Base-by-base conservation (phyloP, 92 coral and sea anemone genomes). In the Palythoa heliodiscus region DNA sequence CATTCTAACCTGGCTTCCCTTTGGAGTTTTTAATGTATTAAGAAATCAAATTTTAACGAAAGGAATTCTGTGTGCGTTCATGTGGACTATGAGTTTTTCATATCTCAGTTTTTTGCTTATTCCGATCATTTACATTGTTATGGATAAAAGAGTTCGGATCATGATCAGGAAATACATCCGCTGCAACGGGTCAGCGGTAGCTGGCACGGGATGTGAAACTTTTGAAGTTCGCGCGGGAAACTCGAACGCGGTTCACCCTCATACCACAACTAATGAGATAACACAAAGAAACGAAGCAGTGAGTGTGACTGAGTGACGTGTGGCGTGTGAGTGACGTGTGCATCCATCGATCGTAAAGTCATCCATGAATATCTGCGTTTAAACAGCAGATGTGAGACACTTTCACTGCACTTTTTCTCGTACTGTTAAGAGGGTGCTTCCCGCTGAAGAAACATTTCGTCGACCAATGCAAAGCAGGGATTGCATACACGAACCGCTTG, bases 401-500 rank as follows among this genome's bases (percentile, higher is more conserved):
- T 43, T 43, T 43, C 50, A 43, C 4, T 43, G 50, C 50, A 43
- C 50, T 43, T 43, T 5, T 43, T 43, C 50, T 73, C 63, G 13
- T 29, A 11, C 66, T 50, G 47, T 47, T 67, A 63, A 8, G 74
- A 13, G 15, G 48, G 60, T 1, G 63, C 14, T 38, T 50, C 91
- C 48, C 84, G 92, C 11, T 90, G 90, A n/a, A 80, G 60, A 77
- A 94, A 94, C 95, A 94, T 93, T 22, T 96, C 99, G 52, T 96
- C 99, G 8, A 96, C 88, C 63, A 96, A 89, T n/a, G 99, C 99
- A 69, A 82, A 96, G 70, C 99, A 96, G 7, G 94, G 95, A 71
- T 96, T 96, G 83, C 99, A 96, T 57, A 96, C 91, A 16, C 99
- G 91, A 22, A 96, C 99, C 14, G 93, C 95, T 82, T 95, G 93